Evolutionary conservation across 2,797 vertebrate genomes (phyloP).

Genomic region (Octomys mimax): DNA sequence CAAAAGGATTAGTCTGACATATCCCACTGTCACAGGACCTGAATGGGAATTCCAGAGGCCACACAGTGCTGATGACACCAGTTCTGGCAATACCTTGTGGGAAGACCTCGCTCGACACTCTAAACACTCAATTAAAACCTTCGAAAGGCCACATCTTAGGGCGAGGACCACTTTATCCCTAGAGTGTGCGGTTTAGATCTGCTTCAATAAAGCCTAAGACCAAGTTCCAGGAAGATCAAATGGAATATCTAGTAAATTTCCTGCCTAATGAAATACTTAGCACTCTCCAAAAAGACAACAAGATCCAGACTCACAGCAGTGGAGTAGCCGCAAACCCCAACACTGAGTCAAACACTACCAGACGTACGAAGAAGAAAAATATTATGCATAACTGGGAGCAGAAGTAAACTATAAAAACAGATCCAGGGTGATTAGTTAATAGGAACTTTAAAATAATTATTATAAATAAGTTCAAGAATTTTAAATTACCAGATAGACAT

Average conservation of each 20-base stretch:
- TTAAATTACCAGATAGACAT: constrained; percentile 10
- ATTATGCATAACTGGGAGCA: neutral
- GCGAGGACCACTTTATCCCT: neutral
- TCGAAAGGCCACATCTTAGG: neutral
- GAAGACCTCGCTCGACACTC: neutral
- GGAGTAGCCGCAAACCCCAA: neutral
- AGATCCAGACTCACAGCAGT: neutral
- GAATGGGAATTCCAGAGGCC: neutral
- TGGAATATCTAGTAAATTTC: neutral
- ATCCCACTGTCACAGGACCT: neutral
- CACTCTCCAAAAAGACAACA: constrained; percentile 5
- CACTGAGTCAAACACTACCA: neutral
- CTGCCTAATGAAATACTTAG: neutral
- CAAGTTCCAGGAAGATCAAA: neutral
- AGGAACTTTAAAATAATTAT: neutral
- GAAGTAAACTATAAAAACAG: neutral
- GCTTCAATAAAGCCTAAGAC: constrained; percentile 6
- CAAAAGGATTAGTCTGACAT: neutral
- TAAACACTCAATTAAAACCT: constrained; percentile 7
- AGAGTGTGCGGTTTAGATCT: neutral
- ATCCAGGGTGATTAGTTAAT: neutral
- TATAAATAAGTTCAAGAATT: constrained; percentile 27
- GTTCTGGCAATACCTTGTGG: neutral
- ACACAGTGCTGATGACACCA: neutral
- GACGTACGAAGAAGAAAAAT: constrained; percentile 12